These are phyloP conservation scores for Acromyrmex charruanus DNA, from an alignment of 1,140 invertebrate species.

Conservation along the genomic window DNA sequence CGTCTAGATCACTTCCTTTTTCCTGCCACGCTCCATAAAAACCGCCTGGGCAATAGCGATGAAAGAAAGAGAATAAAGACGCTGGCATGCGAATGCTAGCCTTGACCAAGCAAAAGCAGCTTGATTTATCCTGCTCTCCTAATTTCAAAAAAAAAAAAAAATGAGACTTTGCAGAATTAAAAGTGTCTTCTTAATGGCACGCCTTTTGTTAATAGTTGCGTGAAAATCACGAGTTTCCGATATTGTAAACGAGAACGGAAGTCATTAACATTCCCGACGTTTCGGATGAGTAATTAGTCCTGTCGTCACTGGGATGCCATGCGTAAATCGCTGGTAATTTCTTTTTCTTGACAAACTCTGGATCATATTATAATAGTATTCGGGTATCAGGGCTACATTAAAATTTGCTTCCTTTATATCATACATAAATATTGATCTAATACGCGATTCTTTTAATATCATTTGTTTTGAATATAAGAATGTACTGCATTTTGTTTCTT, in stretches of 20 bases:
- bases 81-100: conserved; percentile 36
- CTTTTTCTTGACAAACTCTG: not conserved
- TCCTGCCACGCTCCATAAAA: conserved; percentile 68
- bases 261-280: conserved; percentile 64
- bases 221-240: conserved; percentile 28
- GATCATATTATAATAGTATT: not conserved
- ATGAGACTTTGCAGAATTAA: not conserved
- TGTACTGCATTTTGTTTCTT: not conserved
- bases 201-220: not conserved
- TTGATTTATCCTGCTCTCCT: not conserved
- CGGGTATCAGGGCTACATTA: not conserved
- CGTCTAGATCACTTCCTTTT: conserved; percentile 76
- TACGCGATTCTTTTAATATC: not conserved
- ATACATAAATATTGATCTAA: not conserved
- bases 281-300: conserved; percentile 52
- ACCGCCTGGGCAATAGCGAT: conserved; percentile 63
- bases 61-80: conserved; percentile 69
- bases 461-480: not conserved
- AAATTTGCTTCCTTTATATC: not conserved
- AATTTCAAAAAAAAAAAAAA: not conserved
- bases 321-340: not conserved
- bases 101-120: conserved; percentile 22
- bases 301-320: conserved; percentile 14
- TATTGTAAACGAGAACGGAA: conserved; percentile 47
- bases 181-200: not conserved